Base-by-base conservation (phyloP, 2,797 vertebrate species). In the Anguilla megastoma region DNA sequence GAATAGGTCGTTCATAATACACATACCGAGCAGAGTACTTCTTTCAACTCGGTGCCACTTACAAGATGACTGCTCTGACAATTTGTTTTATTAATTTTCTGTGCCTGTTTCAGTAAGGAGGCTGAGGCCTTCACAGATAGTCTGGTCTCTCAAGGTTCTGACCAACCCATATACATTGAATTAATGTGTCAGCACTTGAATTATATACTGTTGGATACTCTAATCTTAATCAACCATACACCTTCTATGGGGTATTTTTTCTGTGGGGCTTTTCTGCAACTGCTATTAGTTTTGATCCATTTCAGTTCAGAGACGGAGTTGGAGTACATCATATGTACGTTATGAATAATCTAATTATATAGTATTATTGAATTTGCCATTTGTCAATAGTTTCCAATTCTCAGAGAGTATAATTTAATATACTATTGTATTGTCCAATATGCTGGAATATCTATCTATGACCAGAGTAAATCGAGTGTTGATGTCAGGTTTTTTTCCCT, bases 401-500 rank as follows among this genome's bases (percentile, higher is more conserved):
- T 80, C 41, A 24, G 1, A 50, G 18, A n/a, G 41, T 48, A 8
- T 50, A 21, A 21, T 56, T 85, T 4, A 3, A 50, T 84, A 6
- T 58, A 14, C 10, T 54, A 56, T 33, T 85, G 30, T 58, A 54
- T 30, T 56, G 14, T 56, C 54, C 14, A 56, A 12, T 41, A 66
- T 85, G 33, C 54, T 63, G 16, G 0, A 79, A 36, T 18, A 36
- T 74, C 12, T 27, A 33, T 74, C 30, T 27, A 33, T 74, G 2
- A 18, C 71, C 71, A 12, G 50, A 85, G 10, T 33, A 58, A 16
- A 6, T 36, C 8, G 24, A 41, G 16, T 84, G 76, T 18, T 89
- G 83, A 21, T 60, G 36, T 88, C 45, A 71, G 66, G 86, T 27
- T 90, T 45, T 82, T 60, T 18, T 41, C 21, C 45, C 84, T 90